Evolutionary conservation across 2,797 vertebrate genomes (phyloP), one percentile per base, ranked within the genome.

Genomic region (Diglossa cyanea): DNA sequence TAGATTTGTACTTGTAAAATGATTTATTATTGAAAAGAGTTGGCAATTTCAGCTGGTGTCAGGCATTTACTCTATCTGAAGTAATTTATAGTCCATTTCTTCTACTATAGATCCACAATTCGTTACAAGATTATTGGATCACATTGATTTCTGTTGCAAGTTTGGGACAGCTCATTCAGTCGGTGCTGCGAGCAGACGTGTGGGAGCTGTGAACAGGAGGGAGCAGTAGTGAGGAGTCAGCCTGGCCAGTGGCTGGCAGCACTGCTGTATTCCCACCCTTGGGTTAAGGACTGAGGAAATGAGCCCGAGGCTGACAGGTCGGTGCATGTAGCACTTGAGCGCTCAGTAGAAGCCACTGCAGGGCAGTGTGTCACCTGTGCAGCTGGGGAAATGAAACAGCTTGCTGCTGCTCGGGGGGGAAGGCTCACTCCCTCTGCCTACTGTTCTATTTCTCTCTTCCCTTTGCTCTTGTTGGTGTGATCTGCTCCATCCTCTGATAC

Each of bases 181-280:
- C 81, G 24, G 17, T 67, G 45, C 53, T 35, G 45, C 11, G 55
- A 84, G 6, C 54, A 58, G 53, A 26, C 0, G 0, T 4, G 7
- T 33, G 51, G 45, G 51, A 60, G 44, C 48, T 74, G 40, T 9
- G 45, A 63, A 5, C 18, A 42, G 42, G 44, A 58, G 76, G 51
- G 21, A 51, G 57, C 24, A 57, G 58, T 1, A 25, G 40, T 17
- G 40, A 53, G 35, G 66, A 26, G 50, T n/a, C 7, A 20, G 24
- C 54, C 60, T 50, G 58, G n/a, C n/a, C 1, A 0, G 9, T 6
- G 2, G 0, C 4, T 2, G 2, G 37, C 51, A 71, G 57, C 35
- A 17, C 50, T 42, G 20, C 2, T 42, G 7, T 24, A 9, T 24
- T 92, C 65, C 40, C 26, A 45, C 10, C 21, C 47, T 28, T 25